Base-by-base conservation (phyloP, 2,113 vertebrate species). In the Isurus oxyrinchus region DNA sequence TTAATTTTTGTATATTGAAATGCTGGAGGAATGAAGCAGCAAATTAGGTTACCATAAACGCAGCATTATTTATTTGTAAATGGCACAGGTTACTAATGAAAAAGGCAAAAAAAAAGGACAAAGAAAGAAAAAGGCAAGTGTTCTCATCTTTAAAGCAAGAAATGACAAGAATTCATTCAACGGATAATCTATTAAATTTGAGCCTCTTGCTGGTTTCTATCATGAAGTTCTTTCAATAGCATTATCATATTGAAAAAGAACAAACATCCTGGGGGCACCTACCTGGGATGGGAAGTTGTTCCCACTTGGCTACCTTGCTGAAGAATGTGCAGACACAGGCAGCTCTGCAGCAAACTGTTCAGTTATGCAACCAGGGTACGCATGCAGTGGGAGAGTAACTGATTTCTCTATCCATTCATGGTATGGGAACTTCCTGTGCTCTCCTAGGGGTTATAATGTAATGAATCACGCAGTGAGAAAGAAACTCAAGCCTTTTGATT, bases 291-390 rank as follows among this genome's bases (percentile, higher is more conserved):
- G 94, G 66, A 55, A 67, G 44, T 55, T 72, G 44, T 40, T 95
- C 94, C 40, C 66, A 53, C 25, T 69, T 49, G 14, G 94, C 66
- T 76, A 95, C 40, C 25, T 49, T 16, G 40, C 55, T 13, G 94
- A 72, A 76, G 94, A 76, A 72, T 55, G 49, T 95, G 44, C 67
- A 95, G 27, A 27, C 67, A n/a, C 63, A 76, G 44, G 66, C 94
- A 95, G 44, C 27, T 72, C 94, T 95, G 94, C 94, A 95, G 94
- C 94, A 95, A 76, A 72, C 94, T 95, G 67, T 72, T 95, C 94
- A 95, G 94, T 95, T 95, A 95, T 95, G 94, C 94, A 95, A 53
- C 67, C 94, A 95, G 94, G 44, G 94, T 95, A 72, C 67, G 67
- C 49, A 72, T 95, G 94, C 94, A 95, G 94, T 95, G 44, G 40